Base-by-base conservation (phyloP, 37 sponge, comb jelly and placozoan genomes). In the Oopsacas minuta region DNA sequence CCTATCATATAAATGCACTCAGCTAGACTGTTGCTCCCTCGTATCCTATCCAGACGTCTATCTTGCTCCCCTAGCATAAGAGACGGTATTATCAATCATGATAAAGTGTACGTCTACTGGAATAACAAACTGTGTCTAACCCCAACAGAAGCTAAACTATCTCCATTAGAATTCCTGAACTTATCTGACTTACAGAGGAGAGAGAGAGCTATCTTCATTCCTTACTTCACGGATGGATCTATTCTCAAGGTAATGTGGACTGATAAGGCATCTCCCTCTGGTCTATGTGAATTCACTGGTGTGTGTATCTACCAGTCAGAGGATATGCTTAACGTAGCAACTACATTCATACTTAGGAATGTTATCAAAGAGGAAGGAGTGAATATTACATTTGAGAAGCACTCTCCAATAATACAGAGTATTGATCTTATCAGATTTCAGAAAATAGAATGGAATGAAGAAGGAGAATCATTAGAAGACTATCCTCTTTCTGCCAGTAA, bases 401-500 rank as follows among this genome's bases (percentile, higher is more conserved):
- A 61, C 75, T 61, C 75, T 5, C 75, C 75, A 32, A 61, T 61
- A 7, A 61, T 61, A 5, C 75, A 61, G 75, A 61, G 75, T 34
- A 61, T 61, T 32, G 75, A 61, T 3, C 75, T 61, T 10, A 61
- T 61, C 75, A 61, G 75, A 12, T 61, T 25, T n/a, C 75, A 61
- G 22, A 25, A 61, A 12, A 10, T 61, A 10, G 1, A 25, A 12
- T n/a, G 28, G 75, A n/a, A 3, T 10, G 28, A 61, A 12, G 75
- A 61, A 3, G 1, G 7, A 3, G 30, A 61, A 12, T 10, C 20
- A 3, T 12, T 61, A n/a, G 75, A 61, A n/a, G 75, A 61, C 20
- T 61, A 61, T 34, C 75, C 75, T 61, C 75, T 61, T 34, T 61
- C 75, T 61, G 75, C 75, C 28, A 61, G 75, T 61, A 12, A 25